Evolutionary conservation across 2,888 invertebrate species (phyloP), one percentile per base, ranked within the genome.

Genomic region (Cryptus armator): DNA sequence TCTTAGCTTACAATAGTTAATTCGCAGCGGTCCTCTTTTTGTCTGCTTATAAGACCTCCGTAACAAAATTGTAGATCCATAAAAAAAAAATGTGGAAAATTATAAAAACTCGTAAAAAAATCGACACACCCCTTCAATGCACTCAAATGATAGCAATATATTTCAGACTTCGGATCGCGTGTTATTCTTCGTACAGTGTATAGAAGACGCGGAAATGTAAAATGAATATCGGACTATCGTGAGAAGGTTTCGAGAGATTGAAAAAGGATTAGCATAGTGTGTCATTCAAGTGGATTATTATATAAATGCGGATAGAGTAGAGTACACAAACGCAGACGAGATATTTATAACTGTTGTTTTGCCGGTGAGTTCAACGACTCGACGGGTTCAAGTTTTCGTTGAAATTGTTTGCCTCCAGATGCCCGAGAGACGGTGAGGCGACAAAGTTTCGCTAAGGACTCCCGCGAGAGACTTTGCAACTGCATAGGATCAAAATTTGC

Each of bases 381-480:
- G 44, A 44, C 9, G 62, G 37, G 16, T 64, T 37, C 37, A 48
- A 74, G 62, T 44, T 74, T 75, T 75, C 48, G 75, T 75, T 62
- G 64, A 75, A 64, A 75, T 75, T 75, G 75, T 75, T 75, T 75
- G 75, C 62, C 64, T 64, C 64, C 64, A 75, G 64, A 64, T 64
- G 75, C 64, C 75, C 64, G 75, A 48, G 74, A 74, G 62, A 62
- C 74, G 46, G 9, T 6, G 44, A 59, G 62, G 75, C 48, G 75
- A 75, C 64, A 64, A 75, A 75, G 75, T 75, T 75, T 75, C 48
- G 75, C 46, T 75, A 64, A 75, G 64, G 51, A 75, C 75, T 62
- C 48, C 75, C 64, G 32, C 48, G 75, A 64, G 75, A 75, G 75
- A 75, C 75, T 48, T 64, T 48, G 48, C 75, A 75, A 48, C 75